Conservation (phyloP, 2,113 vertebrate genomes). For the Tinamus guttatus region DNA sequence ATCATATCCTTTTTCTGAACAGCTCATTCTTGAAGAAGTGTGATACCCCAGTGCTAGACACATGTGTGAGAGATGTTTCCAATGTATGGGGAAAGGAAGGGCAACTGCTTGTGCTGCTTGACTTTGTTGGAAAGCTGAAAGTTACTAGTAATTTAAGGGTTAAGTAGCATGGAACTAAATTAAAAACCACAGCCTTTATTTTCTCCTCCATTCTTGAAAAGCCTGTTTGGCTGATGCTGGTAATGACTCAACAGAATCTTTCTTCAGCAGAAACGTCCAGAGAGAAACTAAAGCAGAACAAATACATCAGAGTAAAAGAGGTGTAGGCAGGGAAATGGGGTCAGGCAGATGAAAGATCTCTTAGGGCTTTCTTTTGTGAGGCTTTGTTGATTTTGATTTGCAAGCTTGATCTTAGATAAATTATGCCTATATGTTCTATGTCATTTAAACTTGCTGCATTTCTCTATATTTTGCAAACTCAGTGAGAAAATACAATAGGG, state of each 20-base stretch:
- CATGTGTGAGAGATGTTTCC: too few relatives aligned
- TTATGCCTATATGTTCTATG: background rate
- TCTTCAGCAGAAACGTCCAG: slow-evolving; percentile 37
- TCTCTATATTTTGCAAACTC: slow-evolving; percentile 19
- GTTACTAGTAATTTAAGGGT: slow-evolving; percentile 46
- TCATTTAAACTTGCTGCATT: slow-evolving; percentile 9
- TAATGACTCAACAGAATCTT: slow-evolving; percentile 74
- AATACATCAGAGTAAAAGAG: slow-evolving; percentile 16
- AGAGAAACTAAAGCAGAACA: slow-evolving; percentile 59
- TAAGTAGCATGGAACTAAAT: slow-evolving; percentile 62
- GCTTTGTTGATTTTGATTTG: slow-evolving; percentile 50
- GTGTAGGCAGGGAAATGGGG: slow-evolving; percentile 54
- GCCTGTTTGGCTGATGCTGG: slow-evolving; percentile 67
- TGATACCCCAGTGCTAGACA: too few relatives aligned
- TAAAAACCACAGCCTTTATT: slow-evolving; percentile 69
- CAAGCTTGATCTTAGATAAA: slow-evolving; percentile 5
- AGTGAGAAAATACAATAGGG: background rate
- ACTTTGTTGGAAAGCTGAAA: background rate
- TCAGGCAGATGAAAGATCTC: slow-evolving; percentile 51
- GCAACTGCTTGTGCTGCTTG: background rate
- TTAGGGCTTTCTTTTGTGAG: slow-evolving; percentile 45
- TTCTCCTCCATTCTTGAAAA: slow-evolving; percentile 72
- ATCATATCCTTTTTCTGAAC: background rate
- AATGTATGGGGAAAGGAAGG: background rate
- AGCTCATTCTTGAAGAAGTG: background rate